Evolutionary conservation across 2,797 vertebrate species (phyloP), one percentile per base, ranked within the genome.

Genomic region (Gymnoscopelus braueri): DNA sequence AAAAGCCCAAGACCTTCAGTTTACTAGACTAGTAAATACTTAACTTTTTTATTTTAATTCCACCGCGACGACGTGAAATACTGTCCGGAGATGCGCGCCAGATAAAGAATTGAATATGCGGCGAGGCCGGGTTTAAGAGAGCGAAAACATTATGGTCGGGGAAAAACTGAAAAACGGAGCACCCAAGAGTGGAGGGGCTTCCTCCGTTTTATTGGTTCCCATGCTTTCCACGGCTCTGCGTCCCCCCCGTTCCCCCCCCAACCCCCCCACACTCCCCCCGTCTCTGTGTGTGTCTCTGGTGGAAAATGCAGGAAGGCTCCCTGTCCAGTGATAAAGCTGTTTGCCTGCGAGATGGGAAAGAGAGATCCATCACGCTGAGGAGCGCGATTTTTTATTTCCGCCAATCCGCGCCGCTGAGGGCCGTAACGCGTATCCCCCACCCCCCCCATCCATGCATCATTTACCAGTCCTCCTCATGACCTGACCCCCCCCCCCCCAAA

Each of bases 251-350:
- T n/a, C n/a, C 52, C 14, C 64, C 15, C 64, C n/a, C 19, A 19
- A 19, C 47, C 59, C 65, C 13, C 29, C 44, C 67, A 60, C 67
- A 52, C 15, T 82, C 63, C 63, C 60, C 63, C 71, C 71, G 49
- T 67, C 74, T 85, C 64, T 71, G 67, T 74, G 52, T 85, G 80
- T 83, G 73, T 83, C 77, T 80, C 75, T 64, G 35, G 76, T 86
- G 88, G 88, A 92, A 91, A 88, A 84, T 82, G 69, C 10, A 15
- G 66, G 76, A 86, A 56, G 39, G 53, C 74, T 91, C 90, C 89
- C 89, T 71, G 79, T 87, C 78, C 87, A 88, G 90, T 89, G 92
- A 94, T 94, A 92, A 94, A 94, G 90, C 88, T 88, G 84, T 83
- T 8, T 90, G 91, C 88, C 89, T 78, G 69, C 12, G 77, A 86